These are phyloP conservation scores for Labia minor DNA, from an alignment of 2,888 invertebrate genomes.

Conservation along the genomic window DNA sequence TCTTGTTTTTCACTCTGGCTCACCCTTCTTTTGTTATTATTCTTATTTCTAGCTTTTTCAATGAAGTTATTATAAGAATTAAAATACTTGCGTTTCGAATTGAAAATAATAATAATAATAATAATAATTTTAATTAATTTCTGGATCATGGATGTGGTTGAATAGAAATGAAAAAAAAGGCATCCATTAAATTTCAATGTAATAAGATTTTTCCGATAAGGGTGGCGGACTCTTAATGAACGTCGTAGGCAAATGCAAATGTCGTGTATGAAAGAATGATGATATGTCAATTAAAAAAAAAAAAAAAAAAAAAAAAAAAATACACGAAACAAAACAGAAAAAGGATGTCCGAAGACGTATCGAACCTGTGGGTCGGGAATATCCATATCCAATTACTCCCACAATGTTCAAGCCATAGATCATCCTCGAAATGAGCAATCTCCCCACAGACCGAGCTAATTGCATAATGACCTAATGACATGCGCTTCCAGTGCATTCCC, in stretches of 20 bases:
- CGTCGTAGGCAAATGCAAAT: not conserved
- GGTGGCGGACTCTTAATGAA: not conserved
- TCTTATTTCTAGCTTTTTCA: too few relatives aligned
- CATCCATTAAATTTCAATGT: too few relatives aligned
- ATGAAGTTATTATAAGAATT: too few relatives aligned
- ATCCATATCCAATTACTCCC: conserved; percentile 13
- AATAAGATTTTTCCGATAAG: too few relatives aligned
- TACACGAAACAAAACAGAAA: too few relatives aligned
- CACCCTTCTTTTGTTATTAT: too few relatives aligned
- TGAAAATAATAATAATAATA: too few relatives aligned
- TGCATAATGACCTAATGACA: conserved; percentile 13
- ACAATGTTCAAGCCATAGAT: not conserved
- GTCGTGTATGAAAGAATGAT: conserved; percentile 13
- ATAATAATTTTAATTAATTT: too few relatives aligned
- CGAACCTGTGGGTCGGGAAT: not conserved
- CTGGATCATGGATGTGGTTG: too few relatives aligned
- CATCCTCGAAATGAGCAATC: not conserved
- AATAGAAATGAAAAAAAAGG: too few relatives aligned
- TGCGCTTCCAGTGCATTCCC: not conserved
- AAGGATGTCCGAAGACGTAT: not conserved
- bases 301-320: not conserved
- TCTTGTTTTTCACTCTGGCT: too few relatives aligned
- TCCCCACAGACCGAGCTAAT: not conserved
- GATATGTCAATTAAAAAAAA: conserved; percentile 8
- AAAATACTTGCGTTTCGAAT: too few relatives aligned